Evolutionary conservation across 2,888 invertebrate species (phyloP), one percentile per base, ranked within the genome.

Genomic region (Drosophila falleni): DNA sequence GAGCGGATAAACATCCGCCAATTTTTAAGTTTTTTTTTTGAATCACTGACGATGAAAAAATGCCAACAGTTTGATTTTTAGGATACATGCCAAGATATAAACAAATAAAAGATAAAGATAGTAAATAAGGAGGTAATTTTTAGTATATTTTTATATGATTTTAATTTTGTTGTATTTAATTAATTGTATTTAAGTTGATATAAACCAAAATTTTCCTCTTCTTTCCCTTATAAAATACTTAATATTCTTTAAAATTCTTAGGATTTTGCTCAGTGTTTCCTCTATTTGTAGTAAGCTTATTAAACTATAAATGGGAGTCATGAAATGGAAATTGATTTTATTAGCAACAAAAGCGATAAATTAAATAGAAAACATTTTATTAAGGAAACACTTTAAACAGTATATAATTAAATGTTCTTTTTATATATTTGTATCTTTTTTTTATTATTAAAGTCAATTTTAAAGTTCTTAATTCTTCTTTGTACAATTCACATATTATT

Each of bases 1-100:
- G 11, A 11, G 41, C 56, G 65, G 60, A 81, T 87, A 87, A 83
- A 83, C 88, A 87, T 83, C 87, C 88, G 82, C 67, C 41, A 61
- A 47, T 62, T 42, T 60, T 59, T 29, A 1, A 6, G 0, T 13
- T 41, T 29, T 49, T 16, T 33, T 56, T 56, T 46, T 19, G 37
- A 49, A 59, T 58, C 59, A 44, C 60, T 47, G 55, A 26, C 26
- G 37, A 42, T 78, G 74, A 46, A 74, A 70, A 50, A 9, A 62
- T 41, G 74, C 65, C 8, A 65, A 49, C 49, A 29, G 13, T 70
- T 65, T 53, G 49, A 47, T 58, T 77, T 42, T 16, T 44, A 33
- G 19, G 42, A 23, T 42, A 26, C 26, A 6, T 3, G 6, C 13
- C 13, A 3, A 3, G 26, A 8, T 5, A 13, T 1, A 19, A 33